Conservation (phyloP, 2,113 vertebrate genomes). For the Dicerorhinus sumatrensis region DNA sequence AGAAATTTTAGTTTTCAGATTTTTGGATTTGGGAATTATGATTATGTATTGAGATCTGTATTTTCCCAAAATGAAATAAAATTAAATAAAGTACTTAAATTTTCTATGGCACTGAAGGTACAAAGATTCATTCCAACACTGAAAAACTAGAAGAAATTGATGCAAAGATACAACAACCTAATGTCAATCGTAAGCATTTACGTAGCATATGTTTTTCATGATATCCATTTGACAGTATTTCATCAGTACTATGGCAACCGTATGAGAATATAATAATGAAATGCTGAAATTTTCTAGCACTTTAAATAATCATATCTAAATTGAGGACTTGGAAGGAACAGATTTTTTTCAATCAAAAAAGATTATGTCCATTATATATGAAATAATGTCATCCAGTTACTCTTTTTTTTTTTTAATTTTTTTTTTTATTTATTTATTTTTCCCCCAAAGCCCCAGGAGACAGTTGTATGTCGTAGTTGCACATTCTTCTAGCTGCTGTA, state of each 20-base stretch:
- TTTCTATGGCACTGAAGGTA: neutral
- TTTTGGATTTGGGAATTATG: conserved; percentile 42
- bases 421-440: too few relatives aligned
- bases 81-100: conserved; percentile 16
- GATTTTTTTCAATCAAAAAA: neutral
- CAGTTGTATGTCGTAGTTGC: too few relatives aligned
- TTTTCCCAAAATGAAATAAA: conserved; percentile 35
- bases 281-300: neutral
- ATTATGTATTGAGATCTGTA: neutral
- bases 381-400: conserved; percentile 23
- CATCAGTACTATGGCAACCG: neutral
- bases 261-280: conserved; percentile 17
- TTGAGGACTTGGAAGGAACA: neutral
- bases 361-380: neutral
- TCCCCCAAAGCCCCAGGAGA: too few relatives aligned
- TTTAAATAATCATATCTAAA: conserved; percentile 29
- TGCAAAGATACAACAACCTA: neutral
- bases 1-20: conserved; percentile 10
- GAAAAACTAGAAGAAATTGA: neutral
- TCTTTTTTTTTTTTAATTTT: too few relatives aligned
- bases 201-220: neutral
- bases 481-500: too few relatives aligned
- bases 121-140: neutral
- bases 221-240: neutral
- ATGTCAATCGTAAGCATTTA: conserved; percentile 7